Evolutionary conservation across 2,888 invertebrate species (phyloP).

Genomic region (Hirtodrosophila confusa): DNA sequence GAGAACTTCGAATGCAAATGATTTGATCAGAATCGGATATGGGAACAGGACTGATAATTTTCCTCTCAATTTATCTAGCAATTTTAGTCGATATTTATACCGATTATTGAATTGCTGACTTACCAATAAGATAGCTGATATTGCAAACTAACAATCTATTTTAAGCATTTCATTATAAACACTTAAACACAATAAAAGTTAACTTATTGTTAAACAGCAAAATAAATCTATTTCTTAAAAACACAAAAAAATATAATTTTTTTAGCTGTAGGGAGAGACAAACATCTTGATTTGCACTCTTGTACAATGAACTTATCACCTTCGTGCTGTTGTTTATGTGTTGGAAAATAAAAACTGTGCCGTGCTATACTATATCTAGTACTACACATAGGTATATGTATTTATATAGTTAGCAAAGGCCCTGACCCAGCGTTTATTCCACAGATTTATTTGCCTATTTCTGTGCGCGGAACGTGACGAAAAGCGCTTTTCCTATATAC

Average conservation of each 20-base stretch:
- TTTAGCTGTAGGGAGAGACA: slow-evolving; percentile 28
- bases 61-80: too few relatives aligned
- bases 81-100: neutral
- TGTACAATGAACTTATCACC: slow-evolving; percentile 71
- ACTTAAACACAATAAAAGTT: slow-evolving; percentile 27
- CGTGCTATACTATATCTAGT: slow-evolving; percentile 20
- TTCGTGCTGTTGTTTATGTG: slow-evolving; percentile 52
- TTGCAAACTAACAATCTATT: slow-evolving; percentile 18
- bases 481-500: slow-evolving; percentile 63
- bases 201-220: slow-evolving; percentile 17
- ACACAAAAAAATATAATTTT: slow-evolving; percentile 5
- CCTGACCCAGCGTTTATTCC: slow-evolving; percentile 58
- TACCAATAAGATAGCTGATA: slow-evolving; percentile 2
- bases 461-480: slow-evolving; percentile 74
- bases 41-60: too few relatives aligned
- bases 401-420: slow-evolving; percentile 33
- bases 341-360: slow-evolving; percentile 53
- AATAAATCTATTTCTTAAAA: neutral
- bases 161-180: slow-evolving; percentile 4
- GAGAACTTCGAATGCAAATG: too few relatives aligned
- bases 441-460: slow-evolving; percentile 78
- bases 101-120: neutral
- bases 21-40: too few relatives aligned
- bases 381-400: slow-evolving; percentile 10
- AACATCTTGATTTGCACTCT: slow-evolving; percentile 59